Evolutionary conservation across 2,888 invertebrate species (phyloP).

Genomic region (Hermodice carunculata): DNA sequence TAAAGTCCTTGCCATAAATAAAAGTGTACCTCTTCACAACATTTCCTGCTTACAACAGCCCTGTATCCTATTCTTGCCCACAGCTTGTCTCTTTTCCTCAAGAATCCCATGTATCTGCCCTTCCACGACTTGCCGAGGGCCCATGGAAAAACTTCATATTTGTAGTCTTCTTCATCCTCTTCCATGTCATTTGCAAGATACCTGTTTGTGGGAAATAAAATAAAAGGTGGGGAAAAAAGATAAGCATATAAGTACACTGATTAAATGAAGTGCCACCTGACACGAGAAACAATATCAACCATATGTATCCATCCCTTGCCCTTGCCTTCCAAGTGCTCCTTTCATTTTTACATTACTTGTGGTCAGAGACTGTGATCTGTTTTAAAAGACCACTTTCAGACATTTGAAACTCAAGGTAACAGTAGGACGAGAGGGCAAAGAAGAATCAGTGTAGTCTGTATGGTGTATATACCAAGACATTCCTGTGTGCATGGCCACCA

Average conservation of each 20-base stretch:
- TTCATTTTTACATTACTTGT: no score
- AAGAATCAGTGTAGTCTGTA: no score
- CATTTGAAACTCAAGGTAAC: no score
- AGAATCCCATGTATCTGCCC: slow-evolving; percentile 58
- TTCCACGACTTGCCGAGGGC: slow-evolving; percentile 67
- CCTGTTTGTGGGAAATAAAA: slow-evolving; percentile 52
- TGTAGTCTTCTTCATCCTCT: slow-evolving; percentile 74
- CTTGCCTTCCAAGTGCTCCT: no score
- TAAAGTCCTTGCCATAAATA: no score
- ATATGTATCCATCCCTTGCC: no score
- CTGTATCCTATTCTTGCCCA: slow-evolving; percentile 71
- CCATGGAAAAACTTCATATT: slow-evolving; percentile 72
- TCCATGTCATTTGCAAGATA: slow-evolving; percentile 75
- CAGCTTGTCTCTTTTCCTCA: slow-evolving; percentile 66
- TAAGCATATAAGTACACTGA: background rate
- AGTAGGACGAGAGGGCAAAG: no score
- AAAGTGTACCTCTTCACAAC: slow-evolving; percentile 73
- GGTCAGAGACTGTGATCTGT: no score
- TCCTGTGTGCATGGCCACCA: no score
- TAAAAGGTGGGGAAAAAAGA: background rate
- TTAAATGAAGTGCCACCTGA: background rate
- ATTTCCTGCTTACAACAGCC: slow-evolving; percentile 71
- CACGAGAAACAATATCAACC: background rate
- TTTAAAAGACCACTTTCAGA: no score
- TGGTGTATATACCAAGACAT: no score